Evolutionary conservation across 2,888 invertebrate species (phyloP).

Genomic region (Halocaridina rubra): DNA sequence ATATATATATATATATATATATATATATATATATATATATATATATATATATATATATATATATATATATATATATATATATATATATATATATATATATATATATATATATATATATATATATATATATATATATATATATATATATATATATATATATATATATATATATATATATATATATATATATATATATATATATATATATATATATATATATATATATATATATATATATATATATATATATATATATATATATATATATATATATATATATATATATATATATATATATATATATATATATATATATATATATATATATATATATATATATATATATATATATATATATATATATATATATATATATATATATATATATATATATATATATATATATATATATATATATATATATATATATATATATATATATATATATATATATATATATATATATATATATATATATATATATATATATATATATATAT

Average conservation of each 20-base stretch:
- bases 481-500: neutral
- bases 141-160: neutral
- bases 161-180: neutral
- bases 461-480: neutral
- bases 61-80: constrained; percentile 2
- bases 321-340: constrained; percentile 6
- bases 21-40: neutral
- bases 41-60: neutral
- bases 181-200: neutral
- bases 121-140: neutral
- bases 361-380: neutral
- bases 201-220: neutral
- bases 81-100: neutral
- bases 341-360: neutral
- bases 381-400: neutral
- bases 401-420: neutral
- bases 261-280: neutral
- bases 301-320: neutral
- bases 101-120: constrained; percentile 6
- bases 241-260: neutral
- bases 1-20: neutral
- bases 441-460: neutral
- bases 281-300: constrained; percentile 8
- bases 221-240: neutral
- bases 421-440: neutral